Evolutionary conservation across 2,888 invertebrate species (phyloP).

Genomic region (Pomacea canaliculata): DNA sequence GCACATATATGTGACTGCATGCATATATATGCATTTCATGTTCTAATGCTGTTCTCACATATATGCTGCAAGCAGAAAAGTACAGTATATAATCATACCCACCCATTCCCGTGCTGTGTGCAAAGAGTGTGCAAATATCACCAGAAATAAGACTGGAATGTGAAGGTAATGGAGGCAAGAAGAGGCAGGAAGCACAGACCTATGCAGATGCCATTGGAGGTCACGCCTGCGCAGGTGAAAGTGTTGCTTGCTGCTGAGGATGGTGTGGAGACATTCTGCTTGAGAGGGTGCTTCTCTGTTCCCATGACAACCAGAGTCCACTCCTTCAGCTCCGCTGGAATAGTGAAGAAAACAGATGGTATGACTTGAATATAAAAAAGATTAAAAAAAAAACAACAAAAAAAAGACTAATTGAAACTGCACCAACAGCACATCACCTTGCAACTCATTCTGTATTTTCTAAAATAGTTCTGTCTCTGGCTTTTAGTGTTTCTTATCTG

Average conservation of each 20-base stretch:
- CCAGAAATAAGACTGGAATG: conserved; percentile 16
- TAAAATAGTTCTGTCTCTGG: too few species aligned
- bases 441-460: too few species aligned
- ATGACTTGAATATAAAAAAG: neutral
- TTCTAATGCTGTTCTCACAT: too few species aligned
- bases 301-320: conserved; percentile 62
- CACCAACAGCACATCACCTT: too few species aligned
- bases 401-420: neutral
- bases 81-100: too few species aligned
- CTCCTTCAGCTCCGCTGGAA: conserved; percentile 59
- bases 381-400: neutral
- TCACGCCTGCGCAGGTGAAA: conserved; percentile 55
- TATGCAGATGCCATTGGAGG: conserved; percentile 57
- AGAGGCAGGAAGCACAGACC: conserved; percentile 46
- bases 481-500: too few species aligned
- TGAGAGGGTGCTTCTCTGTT: conserved; percentile 53
- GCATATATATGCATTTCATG: too few species aligned
- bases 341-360: neutral
- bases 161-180: conserved; percentile 6
- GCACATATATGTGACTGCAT: too few species aligned
- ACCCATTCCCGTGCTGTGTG: too few species aligned
- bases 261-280: conserved; percentile 43
- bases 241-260: conserved; percentile 40
- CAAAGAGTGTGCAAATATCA: neutral
- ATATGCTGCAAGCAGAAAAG: too few species aligned